Percentiles rank a stretch among this genome's conserved stretches.
Conservation (phyloP, 2,888 invertebrate species). For the Petrophora chlorosata region DNA sequence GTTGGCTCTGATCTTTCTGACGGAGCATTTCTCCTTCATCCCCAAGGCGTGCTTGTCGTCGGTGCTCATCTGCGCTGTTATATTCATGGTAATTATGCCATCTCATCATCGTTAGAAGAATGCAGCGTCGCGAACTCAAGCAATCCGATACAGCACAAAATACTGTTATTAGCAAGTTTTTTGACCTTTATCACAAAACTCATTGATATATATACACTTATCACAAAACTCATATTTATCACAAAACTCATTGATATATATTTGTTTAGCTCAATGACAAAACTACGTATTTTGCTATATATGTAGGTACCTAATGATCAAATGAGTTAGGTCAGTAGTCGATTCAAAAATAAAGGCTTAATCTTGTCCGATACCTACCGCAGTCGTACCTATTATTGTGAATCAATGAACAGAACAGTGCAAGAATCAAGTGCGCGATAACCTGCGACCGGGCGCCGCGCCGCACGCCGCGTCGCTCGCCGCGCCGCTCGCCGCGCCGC, state of each 20-base stretch:
- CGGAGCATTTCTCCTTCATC: slow-evolving; percentile 94
- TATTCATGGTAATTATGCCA: slow-evolving; percentile 92
- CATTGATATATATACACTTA: no score
- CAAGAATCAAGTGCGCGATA: slow-evolving; percentile 26
- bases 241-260: no score
- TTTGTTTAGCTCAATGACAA: no score
- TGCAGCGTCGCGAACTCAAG: no score
- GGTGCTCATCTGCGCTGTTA: slow-evolving; percentile 94
- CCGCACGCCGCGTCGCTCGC: no score
- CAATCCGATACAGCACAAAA: no score
- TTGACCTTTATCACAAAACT: no score
- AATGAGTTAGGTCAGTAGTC: not conserved
- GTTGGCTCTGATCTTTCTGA: slow-evolving; percentile 91
- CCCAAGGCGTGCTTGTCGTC: slow-evolving; percentile 93
- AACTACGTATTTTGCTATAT: no score
- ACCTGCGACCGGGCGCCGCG: slow-evolving; percentile 28
- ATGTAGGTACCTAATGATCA: no score
- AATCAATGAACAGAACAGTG: slow-evolving; percentile 18
- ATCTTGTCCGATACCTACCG: not conserved
- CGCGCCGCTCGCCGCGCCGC: no score
- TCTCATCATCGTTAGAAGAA: not conserved
- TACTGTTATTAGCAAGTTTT: no score
- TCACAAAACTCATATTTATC: no score
- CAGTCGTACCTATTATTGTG: slow-evolving; percentile 6
- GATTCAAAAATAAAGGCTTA: not conserved